Percentiles rank a stretch among this genome's conserved stretches.
These are phyloP conservation scores for Coleophora deauratella DNA, from an alignment of 2,888 invertebrate genomes.

Conservation along the genomic window DNA sequence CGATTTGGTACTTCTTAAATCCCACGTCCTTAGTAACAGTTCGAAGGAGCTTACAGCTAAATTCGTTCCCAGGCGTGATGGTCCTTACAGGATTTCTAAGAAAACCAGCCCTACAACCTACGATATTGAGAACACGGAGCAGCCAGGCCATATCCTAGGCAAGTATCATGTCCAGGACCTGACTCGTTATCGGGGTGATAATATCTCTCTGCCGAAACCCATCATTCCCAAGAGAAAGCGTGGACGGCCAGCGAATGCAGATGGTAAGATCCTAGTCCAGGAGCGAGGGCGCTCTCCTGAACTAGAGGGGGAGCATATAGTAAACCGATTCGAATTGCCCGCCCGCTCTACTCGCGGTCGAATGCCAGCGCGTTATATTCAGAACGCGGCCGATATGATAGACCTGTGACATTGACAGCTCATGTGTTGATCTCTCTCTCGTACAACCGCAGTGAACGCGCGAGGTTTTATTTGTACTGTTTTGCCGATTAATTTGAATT, in stretches of 20 bases:
- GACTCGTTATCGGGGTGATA: neutral
- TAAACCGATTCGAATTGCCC: no score
- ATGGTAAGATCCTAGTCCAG: neutral
- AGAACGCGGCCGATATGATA: no score
- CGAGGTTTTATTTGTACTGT: no score
- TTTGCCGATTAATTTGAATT: no score
- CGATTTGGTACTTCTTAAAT: conserved; percentile 2
- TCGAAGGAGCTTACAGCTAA: neutral
- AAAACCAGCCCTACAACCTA: conserved; percentile 6
- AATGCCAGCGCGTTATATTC: no score
- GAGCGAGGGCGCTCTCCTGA: neutral
- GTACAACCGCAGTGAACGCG: no score
- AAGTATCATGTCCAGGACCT: neutral
- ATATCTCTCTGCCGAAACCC: no score
- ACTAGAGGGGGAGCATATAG: no score
- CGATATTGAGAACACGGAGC: neutral
- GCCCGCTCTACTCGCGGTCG: no score
- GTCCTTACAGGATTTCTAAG: conserved; percentile 2
- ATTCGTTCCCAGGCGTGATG: conserved; percentile 8
- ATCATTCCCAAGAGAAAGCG: neutral
- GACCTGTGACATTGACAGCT: no score
- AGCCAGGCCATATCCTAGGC: neutral
- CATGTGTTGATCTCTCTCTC: no score
- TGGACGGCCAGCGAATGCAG: neutral
- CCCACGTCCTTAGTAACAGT: conserved; percentile 1